Conservation (phyloP, 2,797 vertebrate species). For the Huso huso region DNA sequence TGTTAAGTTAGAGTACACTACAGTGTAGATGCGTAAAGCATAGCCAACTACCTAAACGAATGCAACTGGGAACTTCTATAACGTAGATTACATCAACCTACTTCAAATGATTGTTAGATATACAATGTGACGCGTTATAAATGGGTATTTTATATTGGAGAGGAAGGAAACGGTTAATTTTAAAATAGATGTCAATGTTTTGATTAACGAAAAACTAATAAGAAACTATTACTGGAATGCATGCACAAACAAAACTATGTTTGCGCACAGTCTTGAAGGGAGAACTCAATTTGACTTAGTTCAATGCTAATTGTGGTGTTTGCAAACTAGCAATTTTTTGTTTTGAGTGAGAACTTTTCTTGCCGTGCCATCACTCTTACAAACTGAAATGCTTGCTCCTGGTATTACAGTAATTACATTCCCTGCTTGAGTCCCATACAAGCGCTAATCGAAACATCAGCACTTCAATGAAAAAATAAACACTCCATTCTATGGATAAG, state of each 20-base stretch:
- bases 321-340: constrained; percentile 21
- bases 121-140: too few species aligned
- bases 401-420: constrained; percentile 73
- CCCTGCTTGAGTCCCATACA: constrained; percentile 71
- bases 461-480: constrained; percentile 87
- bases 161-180: too few species aligned
- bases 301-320: constrained; percentile 15
- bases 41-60: too few species aligned
- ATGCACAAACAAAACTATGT: background rate
- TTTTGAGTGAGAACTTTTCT: constrained; percentile 13
- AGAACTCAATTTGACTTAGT: background rate
- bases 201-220: background rate
- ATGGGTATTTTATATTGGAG: too few species aligned
- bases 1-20: too few species aligned
- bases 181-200: too few species aligned
- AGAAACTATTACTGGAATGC: background rate
- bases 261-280: too few species aligned
- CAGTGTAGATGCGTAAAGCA: too few species aligned
- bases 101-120: too few species aligned
- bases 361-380: constrained; percentile 41
- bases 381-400: constrained; percentile 54
- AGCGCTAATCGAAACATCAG: constrained; percentile 79
- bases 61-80: too few species aligned
- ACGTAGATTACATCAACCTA: too few species aligned
- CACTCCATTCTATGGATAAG: constrained; percentile 63